phyloP scores from a whole-genome alignment of 1,140 invertebrate species.

The Pygmarrhopalites habei region DNA sequence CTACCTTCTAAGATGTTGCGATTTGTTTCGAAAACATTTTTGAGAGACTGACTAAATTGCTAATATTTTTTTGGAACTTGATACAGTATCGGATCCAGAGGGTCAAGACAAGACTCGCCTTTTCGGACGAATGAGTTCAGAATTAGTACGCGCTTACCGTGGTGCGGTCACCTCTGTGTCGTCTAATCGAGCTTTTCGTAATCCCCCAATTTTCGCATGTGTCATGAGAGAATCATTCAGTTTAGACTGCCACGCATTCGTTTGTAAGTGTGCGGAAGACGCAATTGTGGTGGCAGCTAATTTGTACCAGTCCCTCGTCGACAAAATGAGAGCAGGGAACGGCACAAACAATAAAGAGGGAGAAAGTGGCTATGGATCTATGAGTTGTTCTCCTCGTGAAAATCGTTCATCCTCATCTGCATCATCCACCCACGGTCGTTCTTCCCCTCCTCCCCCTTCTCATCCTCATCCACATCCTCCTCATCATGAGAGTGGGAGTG shows the following conservation, averaged over 20 bases:
- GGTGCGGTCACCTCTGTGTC: not conserved
- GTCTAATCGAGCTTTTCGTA: conserved; percentile 41
- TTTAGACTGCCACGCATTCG: conserved; percentile 83
- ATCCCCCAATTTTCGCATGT: conserved; percentile 81
- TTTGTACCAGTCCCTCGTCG: conserved; percentile 74
- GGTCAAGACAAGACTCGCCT: conserved; percentile 63
- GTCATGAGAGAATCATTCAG: conserved; percentile 71
- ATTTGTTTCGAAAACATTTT: too few relatives aligned
- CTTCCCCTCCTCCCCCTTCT: not conserved
- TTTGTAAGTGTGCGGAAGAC: conserved; percentile 69
- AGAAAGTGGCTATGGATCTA: conserved; percentile 37
- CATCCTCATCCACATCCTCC: conserved; percentile 49
- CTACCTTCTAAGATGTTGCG: too few relatives aligned
- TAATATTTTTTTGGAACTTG: too few relatives aligned
- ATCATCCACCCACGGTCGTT: conserved; percentile 23
- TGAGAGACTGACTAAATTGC: too few relatives aligned
- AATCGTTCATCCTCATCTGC: conserved; percentile 30
- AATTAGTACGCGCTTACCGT: conserved; percentile 34
- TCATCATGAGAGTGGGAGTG: conserved; percentile 49
- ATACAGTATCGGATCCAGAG: conserved; percentile 75
- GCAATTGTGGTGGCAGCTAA: conserved; percentile 83
- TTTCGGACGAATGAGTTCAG: conserved; percentile 46
- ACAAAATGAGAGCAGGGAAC: conserved; percentile 55
- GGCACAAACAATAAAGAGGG: conserved; percentile 37
- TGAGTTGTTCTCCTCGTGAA: conserved; percentile 28